Evolutionary conservation across 2,888 invertebrate species (phyloP), one percentile per base, ranked within the genome.

Genomic region (Athrips mouffetella): DNA sequence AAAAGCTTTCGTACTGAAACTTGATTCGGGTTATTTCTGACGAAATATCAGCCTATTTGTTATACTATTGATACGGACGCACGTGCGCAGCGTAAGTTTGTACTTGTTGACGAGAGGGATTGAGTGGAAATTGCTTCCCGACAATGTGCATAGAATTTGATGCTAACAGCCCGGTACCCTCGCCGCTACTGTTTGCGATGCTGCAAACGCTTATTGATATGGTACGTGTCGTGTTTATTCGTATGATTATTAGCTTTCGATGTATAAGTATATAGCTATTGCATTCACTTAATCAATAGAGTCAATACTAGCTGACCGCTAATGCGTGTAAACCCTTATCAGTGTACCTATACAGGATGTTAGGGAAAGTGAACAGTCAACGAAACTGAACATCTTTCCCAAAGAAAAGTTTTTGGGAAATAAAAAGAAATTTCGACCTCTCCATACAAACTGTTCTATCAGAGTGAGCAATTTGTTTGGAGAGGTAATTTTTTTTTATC

Each of bases 1-100:
- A 88, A 88, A 84, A 82, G 86, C 84, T 76, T 83, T 81, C 80
- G 72, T 74, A 80, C 78, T 82, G 83, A 84, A 86, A 87, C 87
- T 86, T 87, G 87, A 88, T 87, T 87, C 85, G 82, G 84, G 85
- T 86, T 88, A 86, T 87, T 87, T 81, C 86, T 85, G 86, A 85
- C 85, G 85, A 84, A 87, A 87, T 86, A 87, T 84, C 82, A 82
- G 84, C 84, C 86, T 84, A 86, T 87, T 87, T 86, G 86, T 88
- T 88, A 86, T 86, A 87, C 85, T 82, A 87, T 87, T 86, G 85
- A 86, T 87, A 84, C 67, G 77, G 72, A 76, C 74, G 84, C 84
- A 84, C 87, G 86, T 86, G 85, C 78, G 75, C 70, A 66, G 72
- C 82, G 78, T 83, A 85, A 84, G 81, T 86, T 86, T 84, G 83